phyloP scores from a whole-genome alignment of 2,113 vertebrate genomes.

The Pantherophis guttatus region DNA sequence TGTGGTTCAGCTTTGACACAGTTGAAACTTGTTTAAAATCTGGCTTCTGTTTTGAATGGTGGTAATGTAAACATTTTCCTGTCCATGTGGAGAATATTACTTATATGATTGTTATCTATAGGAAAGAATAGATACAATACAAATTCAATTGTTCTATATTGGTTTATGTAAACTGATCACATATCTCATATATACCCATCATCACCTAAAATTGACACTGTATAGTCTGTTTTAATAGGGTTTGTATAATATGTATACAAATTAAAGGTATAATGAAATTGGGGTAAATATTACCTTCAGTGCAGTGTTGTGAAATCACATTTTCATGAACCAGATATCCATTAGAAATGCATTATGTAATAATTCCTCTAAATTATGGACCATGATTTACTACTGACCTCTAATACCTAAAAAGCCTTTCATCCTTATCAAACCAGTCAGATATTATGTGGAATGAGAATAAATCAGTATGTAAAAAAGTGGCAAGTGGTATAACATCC shows the following conservation, averaged over 20 bases:
- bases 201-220: not conserved
- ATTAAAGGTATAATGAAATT: not conserved
- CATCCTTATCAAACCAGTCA: not conserved
- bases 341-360: constrained; percentile 16
- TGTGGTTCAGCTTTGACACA: not conserved
- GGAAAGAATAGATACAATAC: not conserved
- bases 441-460: not conserved
- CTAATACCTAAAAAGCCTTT: constrained; percentile 2
- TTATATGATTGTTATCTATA: not conserved
- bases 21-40: not conserved
- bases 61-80: not conserved
- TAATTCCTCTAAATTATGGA: constrained; percentile 26
- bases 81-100: not conserved
- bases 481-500: constrained; percentile 13
- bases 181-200: not conserved
- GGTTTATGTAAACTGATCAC: not conserved
- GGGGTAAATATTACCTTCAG: not conserved
- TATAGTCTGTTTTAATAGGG: not conserved
- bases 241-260: not conserved
- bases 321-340: not conserved
- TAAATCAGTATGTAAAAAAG: constrained; percentile 22
- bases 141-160: not conserved
- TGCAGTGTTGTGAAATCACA: not conserved
- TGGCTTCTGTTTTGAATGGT: not conserved
- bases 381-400: constrained; percentile 17